Evolutionary conservation across 92 coral and sea anemone genomes (phyloP).

Genomic region (Phenganax marumi): DNA sequence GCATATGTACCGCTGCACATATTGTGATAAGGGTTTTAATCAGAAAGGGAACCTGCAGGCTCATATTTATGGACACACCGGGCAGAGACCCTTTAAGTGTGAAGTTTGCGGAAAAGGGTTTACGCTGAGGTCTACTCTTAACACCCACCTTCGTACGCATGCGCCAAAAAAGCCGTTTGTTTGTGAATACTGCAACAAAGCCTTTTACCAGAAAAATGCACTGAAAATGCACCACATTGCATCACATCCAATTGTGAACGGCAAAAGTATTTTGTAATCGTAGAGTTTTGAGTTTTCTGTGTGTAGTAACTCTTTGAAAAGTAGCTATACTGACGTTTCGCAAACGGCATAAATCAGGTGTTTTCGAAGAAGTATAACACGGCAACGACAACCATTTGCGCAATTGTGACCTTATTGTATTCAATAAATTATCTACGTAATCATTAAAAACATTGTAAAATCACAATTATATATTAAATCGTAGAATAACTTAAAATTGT

Average conservation of each 20-base stretch:
- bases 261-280: slow-evolving; percentile 70
- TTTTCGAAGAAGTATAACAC: not conserved
- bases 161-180: slow-evolving; percentile 90
- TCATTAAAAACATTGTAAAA: not conserved
- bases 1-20: slow-evolving; percentile 74
- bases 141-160: slow-evolving; percentile 94
- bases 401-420: too few species aligned
- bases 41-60: slow-evolving; percentile 98
- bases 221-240: slow-evolving; percentile 93
- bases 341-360: not conserved
- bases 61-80: slow-evolving; percentile 98
- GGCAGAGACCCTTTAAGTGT: slow-evolving; percentile 90
- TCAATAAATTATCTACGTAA: not conserved
- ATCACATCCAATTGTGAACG: slow-evolving; percentile 91
- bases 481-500: not conserved
- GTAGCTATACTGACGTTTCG: not conserved
- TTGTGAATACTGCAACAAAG: slow-evolving; percentile 83
- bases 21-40: slow-evolving; percentile 87
- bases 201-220: slow-evolving; percentile 96
- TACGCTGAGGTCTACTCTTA: slow-evolving; percentile 88
- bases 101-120: slow-evolving; percentile 80
- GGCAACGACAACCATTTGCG: too few species aligned
- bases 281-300: not conserved
- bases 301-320: not conserved
- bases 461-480: not conserved